A percentile compares a stretch with the other conserved stretches of the same genome.
Evolutionary conservation across 2,888 invertebrate species (phyloP).

Genomic region (Xestia sexstrigata): DNA sequence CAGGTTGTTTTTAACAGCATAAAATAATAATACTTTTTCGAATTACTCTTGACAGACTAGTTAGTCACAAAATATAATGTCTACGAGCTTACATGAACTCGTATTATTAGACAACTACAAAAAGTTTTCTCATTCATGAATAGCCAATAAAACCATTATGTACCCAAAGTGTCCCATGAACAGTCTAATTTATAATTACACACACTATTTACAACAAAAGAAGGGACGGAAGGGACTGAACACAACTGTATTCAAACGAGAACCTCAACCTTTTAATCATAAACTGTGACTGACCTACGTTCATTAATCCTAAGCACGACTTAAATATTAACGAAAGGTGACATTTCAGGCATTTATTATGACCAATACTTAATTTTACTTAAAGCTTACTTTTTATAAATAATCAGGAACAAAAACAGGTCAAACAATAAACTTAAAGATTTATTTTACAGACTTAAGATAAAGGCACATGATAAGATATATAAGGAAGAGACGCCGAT

Average conservation of each 20-base stretch:
- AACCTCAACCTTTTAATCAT: conserved; percentile 14
- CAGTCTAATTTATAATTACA: conserved; percentile 22
- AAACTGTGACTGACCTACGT: conserved; percentile 16
- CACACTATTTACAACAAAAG: conserved; percentile 30
- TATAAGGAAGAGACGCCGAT: too few species aligned
- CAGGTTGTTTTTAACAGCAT: not conserved
- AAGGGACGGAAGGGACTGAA: conserved; percentile 22
- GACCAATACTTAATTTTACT: not conserved
- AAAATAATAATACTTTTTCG: not conserved
- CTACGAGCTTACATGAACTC: not conserved
- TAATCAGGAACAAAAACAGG: too few species aligned
- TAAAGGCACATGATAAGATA: too few species aligned
- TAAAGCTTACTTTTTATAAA: too few species aligned
- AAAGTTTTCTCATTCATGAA: not conserved
- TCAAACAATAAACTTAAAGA: too few species aligned
- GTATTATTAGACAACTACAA: not conserved
- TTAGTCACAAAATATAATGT: not conserved
- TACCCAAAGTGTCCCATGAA: not conserved
- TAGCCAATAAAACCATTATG: not conserved
- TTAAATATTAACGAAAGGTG: not conserved
- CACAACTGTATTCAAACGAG: conserved; percentile 19
- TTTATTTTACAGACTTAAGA: too few species aligned
- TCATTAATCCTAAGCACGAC: not conserved
- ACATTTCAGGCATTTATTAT: not conserved
- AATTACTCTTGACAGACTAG: not conserved